phyloP scores from a whole-genome alignment of 1,140 invertebrate species.

The Drusus annulatus region DNA sequence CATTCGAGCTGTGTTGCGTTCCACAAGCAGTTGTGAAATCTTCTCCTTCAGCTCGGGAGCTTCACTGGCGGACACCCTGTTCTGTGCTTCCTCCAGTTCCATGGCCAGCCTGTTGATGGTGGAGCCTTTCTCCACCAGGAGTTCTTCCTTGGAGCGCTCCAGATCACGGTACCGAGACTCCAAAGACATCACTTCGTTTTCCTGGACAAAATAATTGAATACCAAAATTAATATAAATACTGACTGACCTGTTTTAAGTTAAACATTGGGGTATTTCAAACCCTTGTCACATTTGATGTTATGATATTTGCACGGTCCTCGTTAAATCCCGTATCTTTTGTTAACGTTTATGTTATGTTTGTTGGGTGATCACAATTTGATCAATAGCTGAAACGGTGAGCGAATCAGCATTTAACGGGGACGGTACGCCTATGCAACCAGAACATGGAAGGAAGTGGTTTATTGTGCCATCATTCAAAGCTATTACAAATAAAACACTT shows the following conservation, averaged over 20 bases:
- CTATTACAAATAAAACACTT: conserved; percentile 37
- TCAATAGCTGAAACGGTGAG: too few species aligned
- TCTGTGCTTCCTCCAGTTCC: conserved; percentile 71
- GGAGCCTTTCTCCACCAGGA: conserved; percentile 71
- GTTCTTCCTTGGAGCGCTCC: conserved; percentile 70
- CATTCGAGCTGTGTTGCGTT: conserved; percentile 64
- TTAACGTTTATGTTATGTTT: too few species aligned
- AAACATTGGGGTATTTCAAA: too few species aligned
- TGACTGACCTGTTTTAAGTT: too few species aligned
- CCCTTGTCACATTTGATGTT: too few species aligned
- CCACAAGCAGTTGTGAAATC: conserved; percentile 63
- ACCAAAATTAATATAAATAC: background rate
- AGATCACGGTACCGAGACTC: conserved; percentile 70
- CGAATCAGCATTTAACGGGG: too few species aligned
- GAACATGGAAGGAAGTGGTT: too few species aligned
- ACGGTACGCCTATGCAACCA: too few species aligned
- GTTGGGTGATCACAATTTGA: too few species aligned
- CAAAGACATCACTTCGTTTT: conserved; percentile 70
- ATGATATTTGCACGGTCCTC: too few species aligned
- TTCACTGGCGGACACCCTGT: conserved; percentile 62
- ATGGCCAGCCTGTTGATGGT: conserved; percentile 71
- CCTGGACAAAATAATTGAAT: conserved; percentile 61
- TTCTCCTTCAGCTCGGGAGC: conserved; percentile 63
- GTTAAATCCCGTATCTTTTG: too few species aligned
- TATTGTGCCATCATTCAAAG: too few species aligned